Evolutionary conservation across 2,797 vertebrate species (phyloP), one percentile per base, ranked within the genome.

Genomic region (Orestias chungarensis): DNA sequence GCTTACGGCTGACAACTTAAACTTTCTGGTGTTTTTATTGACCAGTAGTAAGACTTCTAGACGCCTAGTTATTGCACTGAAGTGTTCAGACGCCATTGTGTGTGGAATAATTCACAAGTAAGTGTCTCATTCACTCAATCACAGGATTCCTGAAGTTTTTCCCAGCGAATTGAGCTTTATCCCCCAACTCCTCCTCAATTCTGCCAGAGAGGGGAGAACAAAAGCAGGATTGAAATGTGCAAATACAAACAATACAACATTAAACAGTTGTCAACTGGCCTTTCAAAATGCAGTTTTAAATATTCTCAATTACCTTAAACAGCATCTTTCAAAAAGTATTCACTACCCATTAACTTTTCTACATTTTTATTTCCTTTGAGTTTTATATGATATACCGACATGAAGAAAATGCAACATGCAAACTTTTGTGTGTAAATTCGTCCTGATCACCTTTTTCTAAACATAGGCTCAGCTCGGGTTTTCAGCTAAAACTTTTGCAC

Each of bases 171-270:
- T 64, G 88, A 72, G 97, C 97, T 87, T 96, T 92, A 86, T 94
- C 93, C 82, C 96, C 98, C 79, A 99, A 93, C 64, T 99, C 97
- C 87, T 99, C 97, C 93, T 99, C 97, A 82, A 99, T 99, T 93
- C 97, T 99, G 81, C 44, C 73, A 44, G 3, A 66, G 38, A 73
- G 42, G 4, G 12, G 27, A 31, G 43, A 54, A 38, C 38, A 38
- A 38, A 38, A 38, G 4, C 38, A 38, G n/a, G n/a, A n/a, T n/a
- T n/a, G n/a, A n/a, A n/a, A n/a, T n/a, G n/a, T n/a, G n/a, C n/a
- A n/a, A n/a, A n/a, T n/a, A n/a, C n/a, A n/a, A n/a, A n/a, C n/a
- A n/a, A n/a, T n/a, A n/a, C n/a, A n/a, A n/a, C n/a, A n/a, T n/a
- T n/a, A 55, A 23, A 55, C 18, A 55, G 12, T 18, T 20, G 25